These are phyloP conservation scores for Picathartes gymnocephalus DNA, from an alignment of 2,113 vertebrate genomes.

Conservation along the genomic window DNA sequence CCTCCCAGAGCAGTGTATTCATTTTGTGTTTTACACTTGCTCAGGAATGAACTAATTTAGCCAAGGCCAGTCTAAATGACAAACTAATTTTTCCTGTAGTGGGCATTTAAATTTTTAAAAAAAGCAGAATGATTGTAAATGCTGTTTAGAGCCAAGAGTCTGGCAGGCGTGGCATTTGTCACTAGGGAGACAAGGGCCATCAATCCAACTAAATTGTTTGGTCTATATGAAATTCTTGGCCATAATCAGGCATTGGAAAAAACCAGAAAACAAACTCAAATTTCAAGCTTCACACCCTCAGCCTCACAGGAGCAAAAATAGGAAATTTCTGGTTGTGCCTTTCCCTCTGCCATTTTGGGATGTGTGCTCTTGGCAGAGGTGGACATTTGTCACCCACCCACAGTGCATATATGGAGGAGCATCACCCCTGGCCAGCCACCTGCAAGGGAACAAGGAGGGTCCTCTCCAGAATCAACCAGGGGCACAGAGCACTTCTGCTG, in stretches of 20 bases:
- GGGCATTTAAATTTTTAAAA: constrained; percentile 35
- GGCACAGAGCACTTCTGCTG: background rate
- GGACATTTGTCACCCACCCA: background rate
- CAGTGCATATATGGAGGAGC: fast-evolving
- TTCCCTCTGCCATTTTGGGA: background rate
- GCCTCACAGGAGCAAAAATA: background rate
- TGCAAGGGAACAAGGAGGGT: background rate
- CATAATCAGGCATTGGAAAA: constrained; percentile 47
- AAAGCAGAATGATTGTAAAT: constrained; percentile 24
- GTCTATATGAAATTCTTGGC: constrained; percentile 55
- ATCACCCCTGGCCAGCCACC: fast-evolving
- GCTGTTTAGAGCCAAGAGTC: constrained; percentile 31
- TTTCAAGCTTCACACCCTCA: background rate
- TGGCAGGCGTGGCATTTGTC: constrained; percentile 52
- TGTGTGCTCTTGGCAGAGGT: background rate
- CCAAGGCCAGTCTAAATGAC: constrained; percentile 35
- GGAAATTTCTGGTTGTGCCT: background rate
- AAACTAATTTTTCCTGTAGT: constrained; percentile 47
- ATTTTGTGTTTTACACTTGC: background rate
- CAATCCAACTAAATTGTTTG: constrained; percentile 46
- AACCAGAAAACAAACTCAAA: constrained; percentile 26
- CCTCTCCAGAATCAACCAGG: background rate
- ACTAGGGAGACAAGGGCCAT: constrained; percentile 42
- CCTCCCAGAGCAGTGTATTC: background rate
- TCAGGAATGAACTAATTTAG: constrained; percentile 11